A percentile compares a stretch with the other conserved stretches of the same genome.
phyloP scores from a whole-genome alignment of 2,797 vertebrate genomes.

The Lagocephalus sceleratus region DNA sequence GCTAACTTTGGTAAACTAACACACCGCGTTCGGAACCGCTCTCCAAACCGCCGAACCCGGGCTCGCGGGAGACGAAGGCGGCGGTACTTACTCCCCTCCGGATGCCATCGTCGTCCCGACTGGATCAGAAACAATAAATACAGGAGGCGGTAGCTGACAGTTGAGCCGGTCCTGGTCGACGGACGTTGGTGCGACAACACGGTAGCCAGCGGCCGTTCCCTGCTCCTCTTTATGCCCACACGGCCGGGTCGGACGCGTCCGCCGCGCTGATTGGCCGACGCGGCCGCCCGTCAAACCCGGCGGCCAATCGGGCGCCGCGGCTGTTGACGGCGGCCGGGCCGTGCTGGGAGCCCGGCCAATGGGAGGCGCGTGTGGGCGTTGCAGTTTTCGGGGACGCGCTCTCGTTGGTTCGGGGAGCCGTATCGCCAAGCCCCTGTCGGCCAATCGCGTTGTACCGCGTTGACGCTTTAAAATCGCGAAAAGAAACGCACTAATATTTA shows the following conservation, averaged over 20 bases:
- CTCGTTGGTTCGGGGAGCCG: conserved; percentile 42
- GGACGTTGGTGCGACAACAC: conserved; percentile 49
- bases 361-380: conserved; percentile 1
- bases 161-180: conserved; percentile 48
- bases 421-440: conserved; percentile 10
- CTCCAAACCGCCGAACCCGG: conserved; percentile 8
- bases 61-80: background rate
- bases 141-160: conserved; percentile 59
- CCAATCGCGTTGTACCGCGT: conserved; percentile 68
- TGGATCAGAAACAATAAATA: conserved; percentile 73
- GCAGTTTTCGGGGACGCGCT: conserved; percentile 6
- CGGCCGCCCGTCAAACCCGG: conserved; percentile 3
- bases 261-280: conserved; percentile 51
- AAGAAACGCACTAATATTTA: no score
- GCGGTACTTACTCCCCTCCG: conserved; percentile 80
- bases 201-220: conserved; percentile 57
- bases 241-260: conserved; percentile 24
- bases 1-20: conserved; percentile 55
- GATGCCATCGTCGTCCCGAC: conserved; percentile 80
- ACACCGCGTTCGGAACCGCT: conserved; percentile 12
- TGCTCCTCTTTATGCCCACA: conserved; percentile 63
- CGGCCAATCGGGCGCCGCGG: conserved; percentile 34
- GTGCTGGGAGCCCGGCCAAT: conserved; percentile 33
- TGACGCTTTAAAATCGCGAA: conserved; percentile 19
- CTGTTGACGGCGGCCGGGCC: conserved; percentile 11